These are phyloP conservation scores for Peromyscus melanophrys DNA, from an alignment of 2,797 vertebrate genomes.

Conservation along the genomic window DNA sequence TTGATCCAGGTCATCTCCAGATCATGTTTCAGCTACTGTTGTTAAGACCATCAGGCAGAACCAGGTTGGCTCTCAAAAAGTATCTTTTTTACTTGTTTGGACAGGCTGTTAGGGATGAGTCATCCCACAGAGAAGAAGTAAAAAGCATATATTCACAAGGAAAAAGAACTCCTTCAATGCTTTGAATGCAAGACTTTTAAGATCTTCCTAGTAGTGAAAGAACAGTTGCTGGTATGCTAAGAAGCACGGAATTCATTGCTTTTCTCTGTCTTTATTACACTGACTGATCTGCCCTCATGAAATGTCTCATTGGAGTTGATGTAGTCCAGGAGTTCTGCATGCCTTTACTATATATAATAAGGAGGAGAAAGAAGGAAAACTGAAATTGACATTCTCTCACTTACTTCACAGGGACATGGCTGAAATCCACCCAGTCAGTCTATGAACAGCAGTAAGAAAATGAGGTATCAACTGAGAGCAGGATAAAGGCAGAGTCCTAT, in stretches of 20 bases:
- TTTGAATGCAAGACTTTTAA: neutral
- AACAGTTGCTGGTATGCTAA: neutral
- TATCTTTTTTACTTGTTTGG: too few relatives aligned
- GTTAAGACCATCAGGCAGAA: too few relatives aligned
- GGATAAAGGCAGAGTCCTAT: neutral
- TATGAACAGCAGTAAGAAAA: neutral
- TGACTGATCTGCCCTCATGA: neutral
- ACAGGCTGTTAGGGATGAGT: too few relatives aligned
- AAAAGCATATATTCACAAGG: neutral
- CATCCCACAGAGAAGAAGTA: neutral
- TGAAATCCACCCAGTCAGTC: neutral
- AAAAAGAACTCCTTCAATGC: neutral
- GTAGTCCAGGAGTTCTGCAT: neutral
- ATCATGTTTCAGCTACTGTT: too few relatives aligned
- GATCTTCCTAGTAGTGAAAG: neutral
- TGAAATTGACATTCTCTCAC: neutral
- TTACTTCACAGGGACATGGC: too few relatives aligned
- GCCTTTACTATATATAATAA: neutral
- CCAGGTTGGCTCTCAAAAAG: too few relatives aligned
- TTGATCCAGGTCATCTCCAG: too few relatives aligned
- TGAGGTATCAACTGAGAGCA: neutral
- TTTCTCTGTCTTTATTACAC: neutral
- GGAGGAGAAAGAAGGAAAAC: neutral
- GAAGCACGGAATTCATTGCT: neutral
- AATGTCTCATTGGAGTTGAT: neutral